A percentile compares a stretch with the other conserved stretches of the same genome.
phyloP scores from a whole-genome alignment of 1,140 invertebrate genomes.

The Zophobas atratus region DNA sequence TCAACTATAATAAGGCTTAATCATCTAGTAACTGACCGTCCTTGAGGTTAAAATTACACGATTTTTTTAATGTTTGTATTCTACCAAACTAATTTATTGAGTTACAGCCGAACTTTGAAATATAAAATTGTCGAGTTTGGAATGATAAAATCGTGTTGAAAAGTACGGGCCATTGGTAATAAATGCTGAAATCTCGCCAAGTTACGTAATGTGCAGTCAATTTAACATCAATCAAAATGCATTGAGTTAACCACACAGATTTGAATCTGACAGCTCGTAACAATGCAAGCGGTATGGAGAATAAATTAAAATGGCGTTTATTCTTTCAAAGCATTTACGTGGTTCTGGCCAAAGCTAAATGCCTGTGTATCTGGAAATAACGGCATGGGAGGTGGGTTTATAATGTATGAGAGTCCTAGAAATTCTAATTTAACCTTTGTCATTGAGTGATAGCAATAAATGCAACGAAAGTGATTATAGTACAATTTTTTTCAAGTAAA shows the following conservation, averaged over 20 bases:
- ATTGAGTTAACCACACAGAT: slow-evolving; percentile 38
- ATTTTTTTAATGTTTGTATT: background rate
- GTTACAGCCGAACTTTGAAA: background rate
- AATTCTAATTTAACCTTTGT: too few species aligned
- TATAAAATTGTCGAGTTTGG: background rate
- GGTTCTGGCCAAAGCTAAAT: background rate
- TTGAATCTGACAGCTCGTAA: slow-evolving; percentile 15
- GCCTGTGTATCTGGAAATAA: background rate
- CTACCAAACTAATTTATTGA: slow-evolving; percentile 1
- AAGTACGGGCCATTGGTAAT: background rate
- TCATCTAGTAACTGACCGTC: slow-evolving; percentile 28
- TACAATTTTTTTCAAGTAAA: too few species aligned
- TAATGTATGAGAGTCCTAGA: too few species aligned
- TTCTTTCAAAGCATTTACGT: slow-evolving; percentile 19
- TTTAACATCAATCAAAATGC: slow-evolving; percentile 35
- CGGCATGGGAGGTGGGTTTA: too few species aligned
- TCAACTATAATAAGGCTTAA: slow-evolving; percentile 22
- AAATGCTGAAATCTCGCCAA: slow-evolving; percentile 4
- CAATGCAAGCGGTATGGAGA: slow-evolving; percentile 18
- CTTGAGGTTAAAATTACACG: slow-evolving; percentile 25
- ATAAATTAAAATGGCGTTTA: slow-evolving; percentile 31
- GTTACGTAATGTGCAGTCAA: slow-evolving; percentile 29
- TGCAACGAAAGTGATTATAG: too few species aligned
- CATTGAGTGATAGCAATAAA: too few species aligned
- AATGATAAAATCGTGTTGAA: too few species aligned